Base-by-base conservation (phyloP, 2,888 invertebrate species). In the Diplazon laetatorius region DNA sequence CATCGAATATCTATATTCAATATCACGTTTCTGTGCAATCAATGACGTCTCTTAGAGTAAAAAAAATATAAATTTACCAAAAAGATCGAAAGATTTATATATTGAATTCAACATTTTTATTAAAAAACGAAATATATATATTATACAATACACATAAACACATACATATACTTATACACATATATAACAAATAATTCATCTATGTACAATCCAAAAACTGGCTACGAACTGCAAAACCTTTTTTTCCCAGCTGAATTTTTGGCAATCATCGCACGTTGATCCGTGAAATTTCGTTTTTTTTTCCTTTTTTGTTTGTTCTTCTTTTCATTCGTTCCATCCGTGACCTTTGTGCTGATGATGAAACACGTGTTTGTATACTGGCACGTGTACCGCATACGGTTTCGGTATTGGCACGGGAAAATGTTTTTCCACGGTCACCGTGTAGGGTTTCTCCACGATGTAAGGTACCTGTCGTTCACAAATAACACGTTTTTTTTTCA, bases 351-450 rank as follows among this genome's bases (percentile, higher is more conserved):
- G 83, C 73, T 87, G 87, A 79, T 90, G 88, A 79, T 90, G 90
- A 82, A 90, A 89, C 20, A 93, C 88, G 57, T 92, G 85, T 82
- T 93, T 93, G 69, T 93, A 92, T 22, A 93, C 88, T 1, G 93
- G 93, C 2, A 93, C 92, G 81, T 93, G 92, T 20, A 93, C 91
- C 6, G 93, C 93, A 66, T 93, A 93, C 1, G 93, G 93, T 84
- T 92, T 92, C 76, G 93, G 93, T 14, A 93, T 93, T 8, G 91
- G 91, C 1, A 93, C 92, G 37, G 93, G 87, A 9, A 93, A 93
- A 35, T 93, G 91, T 84, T 89, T 93, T 83, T 93, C 93, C 6
- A 92, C 91, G 1, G 93, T 93, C 3, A 93, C 91, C 75, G 93
- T 91, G 57, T 93, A 92, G 55, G 93, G 93, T 85, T 91, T 93